phyloP scores from a whole-genome alignment of 2,888 invertebrate genomes.

The Nomada ruficornis region DNA sequence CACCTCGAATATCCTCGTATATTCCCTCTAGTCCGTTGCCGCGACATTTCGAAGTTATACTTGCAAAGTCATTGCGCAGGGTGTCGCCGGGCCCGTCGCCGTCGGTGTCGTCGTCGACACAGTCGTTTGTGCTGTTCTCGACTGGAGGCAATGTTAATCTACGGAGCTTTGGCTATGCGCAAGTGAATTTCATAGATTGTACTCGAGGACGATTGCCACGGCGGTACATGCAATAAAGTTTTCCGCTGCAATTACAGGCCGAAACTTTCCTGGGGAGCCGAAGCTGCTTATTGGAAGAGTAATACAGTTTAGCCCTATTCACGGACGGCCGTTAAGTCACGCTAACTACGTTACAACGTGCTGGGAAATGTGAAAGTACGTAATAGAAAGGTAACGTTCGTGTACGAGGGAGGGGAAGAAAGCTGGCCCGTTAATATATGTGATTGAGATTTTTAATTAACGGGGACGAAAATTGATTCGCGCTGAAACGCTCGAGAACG shows the following conservation, averaged over 20 bases:
- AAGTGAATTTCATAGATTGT: slow-evolving; percentile 67
- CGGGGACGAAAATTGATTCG: slow-evolving; percentile 27
- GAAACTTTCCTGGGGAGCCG: slow-evolving; percentile 62
- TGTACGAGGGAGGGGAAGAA: not conserved
- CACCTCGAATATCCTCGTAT: slow-evolving; percentile 57
- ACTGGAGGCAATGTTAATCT: slow-evolving; percentile 63
- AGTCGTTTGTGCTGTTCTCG: slow-evolving; percentile 57
- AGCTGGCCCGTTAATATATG: slow-evolving; percentile 36
- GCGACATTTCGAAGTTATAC: slow-evolving; percentile 65
- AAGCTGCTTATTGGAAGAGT: slow-evolving; percentile 67
- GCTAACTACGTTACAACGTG: slow-evolving; percentile 54
- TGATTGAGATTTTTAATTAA: slow-evolving; percentile 59
- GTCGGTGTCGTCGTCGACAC: slow-evolving; percentile 28
- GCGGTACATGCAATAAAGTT: slow-evolving; percentile 61
- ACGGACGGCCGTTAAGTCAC: slow-evolving; percentile 55
- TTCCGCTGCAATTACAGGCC: slow-evolving; percentile 59
- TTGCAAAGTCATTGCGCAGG: slow-evolving; percentile 66
- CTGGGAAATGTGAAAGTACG: slow-evolving; percentile 39
- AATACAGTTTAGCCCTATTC: slow-evolving; percentile 60
- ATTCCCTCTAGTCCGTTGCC: slow-evolving; percentile 49
- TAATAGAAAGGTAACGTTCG: not conserved
- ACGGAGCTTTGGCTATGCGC: slow-evolving; percentile 48
- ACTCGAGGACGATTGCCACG: slow-evolving; percentile 44
- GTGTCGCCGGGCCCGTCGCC: slow-evolving; percentile 31
- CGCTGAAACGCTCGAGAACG: slow-evolving; percentile 3